These are phyloP conservation scores for Nomada fabriciana DNA, from an alignment of 2,888 invertebrate species.

Conservation along the genomic window DNA sequence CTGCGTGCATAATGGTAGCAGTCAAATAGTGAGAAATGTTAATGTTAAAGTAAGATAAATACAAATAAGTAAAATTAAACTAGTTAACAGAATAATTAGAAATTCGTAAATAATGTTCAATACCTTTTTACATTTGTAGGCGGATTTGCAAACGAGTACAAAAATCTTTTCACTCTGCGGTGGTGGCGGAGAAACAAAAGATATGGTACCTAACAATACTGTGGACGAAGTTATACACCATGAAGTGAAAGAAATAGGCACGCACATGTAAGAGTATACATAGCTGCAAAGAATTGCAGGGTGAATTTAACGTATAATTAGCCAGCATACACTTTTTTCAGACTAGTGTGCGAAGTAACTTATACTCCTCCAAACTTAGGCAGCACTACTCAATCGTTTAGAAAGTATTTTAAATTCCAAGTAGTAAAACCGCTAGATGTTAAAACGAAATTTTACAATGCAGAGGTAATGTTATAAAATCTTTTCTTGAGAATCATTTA, in stretches of 20 bases:
- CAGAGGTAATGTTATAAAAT: slow-evolving; percentile 87
- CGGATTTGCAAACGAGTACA: slow-evolving; percentile 96
- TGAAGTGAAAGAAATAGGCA: slow-evolving; percentile 99
- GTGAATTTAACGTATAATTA: background rate
- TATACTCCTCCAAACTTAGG: slow-evolving; percentile 89
- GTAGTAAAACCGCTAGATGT: slow-evolving; percentile 99
- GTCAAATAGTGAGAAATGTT: slow-evolving; percentile 92
- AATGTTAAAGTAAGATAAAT: slow-evolving; percentile 89
- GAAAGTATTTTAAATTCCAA: slow-evolving; percentile 99
- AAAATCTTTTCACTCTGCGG: slow-evolving; percentile 94
- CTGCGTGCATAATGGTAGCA: slow-evolving; percentile 98
- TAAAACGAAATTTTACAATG: slow-evolving; percentile 99
- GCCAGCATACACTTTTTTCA: slow-evolving; percentile 78
- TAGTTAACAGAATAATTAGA: slow-evolving; percentile 4
- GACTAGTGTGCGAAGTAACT: slow-evolving; percentile 97
- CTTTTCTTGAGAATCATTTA: background rate
- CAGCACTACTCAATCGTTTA: slow-evolving; percentile 91
- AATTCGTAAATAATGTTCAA: background rate
- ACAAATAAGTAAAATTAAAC: background rate
- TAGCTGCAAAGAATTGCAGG: background rate
- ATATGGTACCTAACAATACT: slow-evolving; percentile 91
- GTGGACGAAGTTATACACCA: slow-evolving; percentile 98
- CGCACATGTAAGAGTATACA: slow-evolving; percentile 91
- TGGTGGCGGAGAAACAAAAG: slow-evolving; percentile 86
- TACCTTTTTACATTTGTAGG: slow-evolving; percentile 84